Base-by-base conservation (phyloP, 2,113 vertebrate species). In the Vimba vimba region DNA sequence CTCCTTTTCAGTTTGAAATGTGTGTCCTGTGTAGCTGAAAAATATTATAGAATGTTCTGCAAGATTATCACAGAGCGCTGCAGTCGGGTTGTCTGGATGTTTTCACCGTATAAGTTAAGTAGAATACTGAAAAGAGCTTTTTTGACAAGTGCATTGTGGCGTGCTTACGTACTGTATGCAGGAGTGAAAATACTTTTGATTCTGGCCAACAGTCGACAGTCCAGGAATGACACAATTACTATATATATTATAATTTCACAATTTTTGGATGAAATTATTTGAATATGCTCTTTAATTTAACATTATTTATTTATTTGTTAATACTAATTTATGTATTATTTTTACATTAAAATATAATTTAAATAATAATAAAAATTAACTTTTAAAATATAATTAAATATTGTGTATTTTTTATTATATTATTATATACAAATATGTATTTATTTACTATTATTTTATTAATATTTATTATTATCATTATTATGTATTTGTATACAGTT, bases 61-160 rank as follows among this genome's bases (percentile, higher is more conserved):
- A 45, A 39, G 71, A 27, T 60, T 2, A 74, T 89, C 79, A 85
- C 73, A 81, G 55, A 86, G n/a, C 47, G 64, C 43, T 52, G n/a
- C 79, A 12, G 17, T 33, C 19, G 5, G 79, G n/a, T 50, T 62
- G 57, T 62, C 57, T 36, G 33, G 77, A 79, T 79, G 57, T 80
- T 62, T 43, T 15, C 43, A 43, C 13, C 4, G 1, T 27, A 64
- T 39, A 27, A 45, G 78, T 47, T 62, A 62, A 60, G 39, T 50
- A 57, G 64, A 75, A 50, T 64, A 21, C 36, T 60, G 68, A 81
- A 59, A 86, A 84, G 68, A 57, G 85, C 64, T 71, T 81, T 88
- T 88, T 81, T 30, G 68, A 57, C 75, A 82, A 84, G 81, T 88
- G 85, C 59, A 47, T 78, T 86, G 36, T 86, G 69, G 60, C 62